These are phyloP conservation scores for Drosophila leonis DNA, from an alignment of 2,888 invertebrate genomes.

Conservation along the genomic window DNA sequence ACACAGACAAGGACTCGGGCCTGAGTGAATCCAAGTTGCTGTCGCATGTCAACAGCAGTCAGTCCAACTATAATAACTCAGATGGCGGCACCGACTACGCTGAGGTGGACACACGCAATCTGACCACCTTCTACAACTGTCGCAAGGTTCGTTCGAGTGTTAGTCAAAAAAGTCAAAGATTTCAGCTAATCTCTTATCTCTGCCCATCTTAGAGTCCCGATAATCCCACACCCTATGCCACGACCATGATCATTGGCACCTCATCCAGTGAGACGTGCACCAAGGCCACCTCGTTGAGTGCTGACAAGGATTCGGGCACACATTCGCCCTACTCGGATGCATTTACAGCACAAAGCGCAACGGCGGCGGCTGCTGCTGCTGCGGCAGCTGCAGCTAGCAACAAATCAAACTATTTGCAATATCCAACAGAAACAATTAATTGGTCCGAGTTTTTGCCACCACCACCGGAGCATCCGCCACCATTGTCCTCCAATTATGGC, in stretches of 20 bases:
- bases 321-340: conserved; percentile 85
- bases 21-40: conserved; percentile 87
- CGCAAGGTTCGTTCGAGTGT: conserved; percentile 86
- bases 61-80: conserved; percentile 85
- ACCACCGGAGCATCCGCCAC: conserved; percentile 88
- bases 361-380: conserved; percentile 61
- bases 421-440: conserved; percentile 86
- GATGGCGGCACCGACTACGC: conserved; percentile 88
- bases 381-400: conserved; percentile 48
- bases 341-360: conserved; percentile 71
- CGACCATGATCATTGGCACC: conserved; percentile 89
- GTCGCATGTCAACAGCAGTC: conserved; percentile 86
- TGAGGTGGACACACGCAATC: conserved; percentile 88
- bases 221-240: conserved; percentile 91
- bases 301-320: conserved; percentile 85
- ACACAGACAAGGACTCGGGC: conserved; percentile 88
- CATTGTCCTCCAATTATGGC: conserved; percentile 85
- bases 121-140: conserved; percentile 90
- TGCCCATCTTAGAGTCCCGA: conserved; percentile 86
- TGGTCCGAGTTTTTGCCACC: conserved; percentile 88
- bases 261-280: conserved; percentile 84
- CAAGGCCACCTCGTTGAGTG: conserved; percentile 84
- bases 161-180: not conserved
- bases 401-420: conserved; percentile 84
- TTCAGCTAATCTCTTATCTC: conserved; percentile 16